Evolutionary conservation across 2,888 invertebrate genomes (phyloP), one percentile per base, ranked within the genome.

Genomic region (Epinotia nisella): DNA sequence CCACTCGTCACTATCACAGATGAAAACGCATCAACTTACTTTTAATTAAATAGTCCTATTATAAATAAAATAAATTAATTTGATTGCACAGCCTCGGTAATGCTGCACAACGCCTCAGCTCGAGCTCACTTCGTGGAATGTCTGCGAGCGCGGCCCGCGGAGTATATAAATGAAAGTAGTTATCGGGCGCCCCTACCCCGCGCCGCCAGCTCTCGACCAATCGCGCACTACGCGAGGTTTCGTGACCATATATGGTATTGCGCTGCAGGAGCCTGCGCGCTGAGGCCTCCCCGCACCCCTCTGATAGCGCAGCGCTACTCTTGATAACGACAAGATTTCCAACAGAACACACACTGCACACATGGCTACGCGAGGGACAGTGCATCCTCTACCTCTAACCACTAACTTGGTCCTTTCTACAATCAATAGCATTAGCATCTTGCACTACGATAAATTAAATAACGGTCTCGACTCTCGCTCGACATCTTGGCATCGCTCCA

Each of bases 161-260:
- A 93, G 93, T 95, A 94, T 94, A 94, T 93, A 92, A 91, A 92
- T 87, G 93, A 92, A 91, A 90, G 88, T 89, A 92, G 88, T 92
- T 93, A 90, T 92, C 91, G 92, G 84, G 88, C 90, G 86, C 85
- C 91, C 91, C 92, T 93, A 93, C 92, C 94, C 94, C 94, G 88
- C 89, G 92, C 89, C 85, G 85, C 86, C 80, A 86, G 84, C 84
- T 87, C 85, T 90, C 94, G 88, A 88, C 96, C 96, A 96, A 96
- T 96, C 91, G 94, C 90, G 91, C 92, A 92, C 94, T 95, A 85
- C 84, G 81, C 85, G 90, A 87, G 85, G 82, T 84, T 85, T 84
- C 95, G 95, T 95, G 94, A 94, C 95, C 95, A 95, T 95, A 95
- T 95, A 96, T 94, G 95, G 95, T 92, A 94, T 94, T 94, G 92